phyloP scores from a whole-genome alignment of 1,140 invertebrate species.

The Apis mellifera region DNA sequence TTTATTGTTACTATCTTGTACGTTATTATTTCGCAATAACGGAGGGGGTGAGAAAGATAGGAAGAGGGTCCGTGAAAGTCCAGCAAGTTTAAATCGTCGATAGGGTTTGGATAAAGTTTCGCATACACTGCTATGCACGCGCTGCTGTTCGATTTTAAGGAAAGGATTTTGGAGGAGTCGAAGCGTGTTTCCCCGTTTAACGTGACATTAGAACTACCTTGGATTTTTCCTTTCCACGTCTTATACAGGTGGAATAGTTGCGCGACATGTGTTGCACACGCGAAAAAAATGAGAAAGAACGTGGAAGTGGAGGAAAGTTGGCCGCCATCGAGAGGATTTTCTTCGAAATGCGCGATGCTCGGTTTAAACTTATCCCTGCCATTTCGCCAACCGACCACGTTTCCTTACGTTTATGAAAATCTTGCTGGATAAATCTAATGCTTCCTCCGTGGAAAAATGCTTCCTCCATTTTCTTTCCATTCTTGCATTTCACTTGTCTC shows the following conservation, averaged over 20 bases:
- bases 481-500: too few relatives aligned
- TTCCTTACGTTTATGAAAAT: conserved; percentile 20
- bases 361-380: conserved; percentile 38
- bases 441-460: background rate
- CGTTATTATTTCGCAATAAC: background rate
- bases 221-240: too few relatives aligned
- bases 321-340: conserved; percentile 41
- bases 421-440: background rate
- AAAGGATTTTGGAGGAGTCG: too few relatives aligned
- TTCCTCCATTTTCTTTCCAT: too few relatives aligned
- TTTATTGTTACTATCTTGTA: background rate
- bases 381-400: conserved; percentile 5
- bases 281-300: background rate
- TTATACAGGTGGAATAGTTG: background rate
- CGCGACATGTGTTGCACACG: background rate
- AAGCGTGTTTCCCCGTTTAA: too few relatives aligned
- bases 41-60: too few relatives aligned
- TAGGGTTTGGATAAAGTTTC: too few relatives aligned
- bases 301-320: conserved; percentile 26
- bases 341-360: conserved; percentile 40
- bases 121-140: too few relatives aligned
- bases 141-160: too few relatives aligned
- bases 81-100: too few relatives aligned
- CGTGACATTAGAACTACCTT: too few relatives aligned
- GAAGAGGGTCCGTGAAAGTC: too few relatives aligned